Evolutionary conservation across 2,113 vertebrate species (phyloP).

Genomic region (Peucedramus taeniatus): DNA sequence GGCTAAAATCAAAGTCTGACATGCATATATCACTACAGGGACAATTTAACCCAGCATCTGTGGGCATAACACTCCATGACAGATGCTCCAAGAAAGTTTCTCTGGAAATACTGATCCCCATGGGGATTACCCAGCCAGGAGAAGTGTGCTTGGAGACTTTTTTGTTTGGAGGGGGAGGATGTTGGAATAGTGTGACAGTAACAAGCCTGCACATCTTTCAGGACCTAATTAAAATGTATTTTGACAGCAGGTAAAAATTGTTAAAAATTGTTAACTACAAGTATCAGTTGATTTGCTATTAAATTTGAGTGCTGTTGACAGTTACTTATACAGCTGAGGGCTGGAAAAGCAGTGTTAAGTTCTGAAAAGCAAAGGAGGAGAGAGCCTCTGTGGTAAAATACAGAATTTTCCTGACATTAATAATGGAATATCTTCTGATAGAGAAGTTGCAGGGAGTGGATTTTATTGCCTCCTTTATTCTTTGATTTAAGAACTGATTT

Average conservation of each 20-base stretch:
- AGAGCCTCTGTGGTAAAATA: not conserved
- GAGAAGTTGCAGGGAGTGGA: not conserved
- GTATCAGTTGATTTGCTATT: not conserved
- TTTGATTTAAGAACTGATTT: no score
- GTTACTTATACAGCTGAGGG: not conserved
- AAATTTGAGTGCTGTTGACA: not conserved
- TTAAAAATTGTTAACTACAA: not conserved
- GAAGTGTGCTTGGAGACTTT: not conserved
- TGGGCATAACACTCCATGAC: not conserved
- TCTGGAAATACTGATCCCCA: not conserved
- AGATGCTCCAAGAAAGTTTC: not conserved
- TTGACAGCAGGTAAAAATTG: not conserved
- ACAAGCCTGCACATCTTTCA: not conserved
- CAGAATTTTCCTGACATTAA: not conserved
- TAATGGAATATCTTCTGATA: not conserved
- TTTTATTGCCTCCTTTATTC: not conserved
- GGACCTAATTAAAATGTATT: not conserved
- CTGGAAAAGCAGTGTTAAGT: not conserved
- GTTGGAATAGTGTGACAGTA: not conserved
- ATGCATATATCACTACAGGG: fast-evolving
- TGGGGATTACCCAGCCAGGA: not conserved
- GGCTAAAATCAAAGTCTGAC: not conserved
- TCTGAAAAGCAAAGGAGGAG: not conserved
- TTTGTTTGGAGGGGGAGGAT: not conserved
- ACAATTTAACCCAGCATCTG: not conserved